A percentile compares a stretch with the other conserved stretches of the same genome.
These are phyloP conservation scores for Manis crassicaudata DNA, from an alignment of 2,797 vertebrate genomes.

Conservation along the genomic window DNA sequence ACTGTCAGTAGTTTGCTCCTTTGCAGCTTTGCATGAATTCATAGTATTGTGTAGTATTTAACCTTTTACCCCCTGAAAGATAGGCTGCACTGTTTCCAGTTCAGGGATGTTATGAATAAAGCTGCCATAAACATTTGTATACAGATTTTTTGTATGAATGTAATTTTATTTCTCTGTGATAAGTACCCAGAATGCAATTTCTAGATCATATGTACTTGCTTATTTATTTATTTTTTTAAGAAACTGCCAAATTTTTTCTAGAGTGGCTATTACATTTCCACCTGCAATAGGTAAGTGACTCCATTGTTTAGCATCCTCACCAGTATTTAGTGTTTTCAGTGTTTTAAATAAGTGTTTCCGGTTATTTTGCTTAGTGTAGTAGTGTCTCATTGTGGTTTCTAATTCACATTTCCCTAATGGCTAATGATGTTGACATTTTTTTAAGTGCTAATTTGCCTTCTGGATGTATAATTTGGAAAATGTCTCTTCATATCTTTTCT, in stretches of 20 bases:
- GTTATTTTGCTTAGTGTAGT: not conserved
- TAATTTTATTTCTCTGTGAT: not conserved
- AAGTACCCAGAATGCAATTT: not conserved
- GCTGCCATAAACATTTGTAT: not conserved
- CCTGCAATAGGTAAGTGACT: not conserved
- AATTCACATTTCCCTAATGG: not conserved
- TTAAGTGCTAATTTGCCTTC: not conserved
- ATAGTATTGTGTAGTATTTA: not conserved
- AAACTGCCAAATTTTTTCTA: not conserved
- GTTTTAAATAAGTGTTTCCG: not conserved
- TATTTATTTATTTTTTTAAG: not conserved
- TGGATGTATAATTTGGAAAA: not conserved
- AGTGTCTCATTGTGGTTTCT: not conserved
- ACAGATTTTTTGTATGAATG: not conserved
- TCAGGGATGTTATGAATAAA: not conserved
- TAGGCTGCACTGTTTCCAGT: not conserved
- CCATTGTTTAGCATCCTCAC: not conserved
- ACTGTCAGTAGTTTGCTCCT: not conserved
- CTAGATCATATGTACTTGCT: not conserved
- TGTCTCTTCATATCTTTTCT: not conserved
- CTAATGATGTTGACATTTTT: not conserved
- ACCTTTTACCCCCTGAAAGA: not conserved
- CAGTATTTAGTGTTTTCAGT: not conserved
- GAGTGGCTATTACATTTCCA: not conserved
- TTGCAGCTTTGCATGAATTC: not conserved